Percentiles rank a stretch among this genome's conserved stretches.
Evolutionary conservation across 1,140 invertebrate genomes (phyloP).

Genomic region (Heliconius eleuchia): DNA sequence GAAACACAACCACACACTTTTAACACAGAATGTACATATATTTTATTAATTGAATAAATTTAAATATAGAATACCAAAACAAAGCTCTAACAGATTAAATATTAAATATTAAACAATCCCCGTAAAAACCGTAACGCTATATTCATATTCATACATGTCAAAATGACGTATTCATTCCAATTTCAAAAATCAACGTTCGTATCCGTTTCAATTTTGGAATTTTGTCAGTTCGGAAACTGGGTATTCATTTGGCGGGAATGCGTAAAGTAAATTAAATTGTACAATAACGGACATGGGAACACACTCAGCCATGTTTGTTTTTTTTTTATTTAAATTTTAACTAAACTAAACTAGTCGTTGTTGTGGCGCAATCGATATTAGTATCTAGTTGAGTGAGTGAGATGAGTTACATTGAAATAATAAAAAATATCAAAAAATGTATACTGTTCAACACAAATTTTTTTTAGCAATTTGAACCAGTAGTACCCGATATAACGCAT

Average conservation of each 20-base stretch:
- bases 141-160: slow-evolving; percentile 43
- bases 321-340: background rate
- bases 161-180: slow-evolving; percentile 56
- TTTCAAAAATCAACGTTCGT: slow-evolving; percentile 55
- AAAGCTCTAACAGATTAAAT: slow-evolving; percentile 23
- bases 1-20: background rate
- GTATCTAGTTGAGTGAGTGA: background rate
- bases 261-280: slow-evolving; percentile 72
- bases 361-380: background rate
- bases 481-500: no score
- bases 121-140: slow-evolving; percentile 16
- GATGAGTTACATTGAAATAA: no score
- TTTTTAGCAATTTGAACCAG: no score
- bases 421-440: no score
- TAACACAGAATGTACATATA: background rate
- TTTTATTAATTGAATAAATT: background rate
- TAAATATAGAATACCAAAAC: slow-evolving; percentile 5
- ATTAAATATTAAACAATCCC: slow-evolving; percentile 23
- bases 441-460: no score
- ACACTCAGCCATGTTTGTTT: slow-evolving; percentile 61
- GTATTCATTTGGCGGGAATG: slow-evolving; percentile 62
- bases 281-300: slow-evolving; percentile 73
- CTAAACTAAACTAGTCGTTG: background rate
- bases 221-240: slow-evolving; percentile 51
- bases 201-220: slow-evolving; percentile 52